Percentiles rank a stretch among this genome's conserved stretches.
Evolutionary conservation across 35 echinoderm and acorn worm genomes (phyloP).

Genomic region (Lytechinus variegatus): DNA sequence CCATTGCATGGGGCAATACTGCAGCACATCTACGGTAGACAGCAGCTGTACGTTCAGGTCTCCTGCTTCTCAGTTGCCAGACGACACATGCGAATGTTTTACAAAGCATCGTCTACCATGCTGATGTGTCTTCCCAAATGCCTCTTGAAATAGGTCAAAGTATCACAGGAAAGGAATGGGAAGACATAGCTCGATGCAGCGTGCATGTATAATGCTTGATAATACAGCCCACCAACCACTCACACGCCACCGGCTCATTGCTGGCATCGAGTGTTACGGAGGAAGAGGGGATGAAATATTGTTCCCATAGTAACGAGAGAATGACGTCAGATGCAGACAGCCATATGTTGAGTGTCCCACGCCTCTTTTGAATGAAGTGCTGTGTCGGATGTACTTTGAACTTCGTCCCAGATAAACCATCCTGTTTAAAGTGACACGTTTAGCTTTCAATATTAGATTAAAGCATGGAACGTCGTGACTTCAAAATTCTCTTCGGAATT

Average conservation of each 20-base stretch:
- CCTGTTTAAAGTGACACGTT: conserved; percentile 11
- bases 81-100: neutral
- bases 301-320: conserved; percentile 24
- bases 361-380: conserved; percentile 7
- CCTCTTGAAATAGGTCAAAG: conserved; percentile 6
- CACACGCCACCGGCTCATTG: neutral
- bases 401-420: conserved; percentile 12
- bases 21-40: neutral
- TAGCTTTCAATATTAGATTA: neutral
- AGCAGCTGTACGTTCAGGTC: neutral
- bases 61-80: neutral
- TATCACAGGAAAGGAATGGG: neutral
- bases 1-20: neutral
- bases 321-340: conserved; percentile 44
- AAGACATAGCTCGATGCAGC: neutral
- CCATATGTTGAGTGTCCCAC: conserved; percentile 50
- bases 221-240: neutral
- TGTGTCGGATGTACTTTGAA: conserved; percentile 41
- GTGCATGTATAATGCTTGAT: neutral
- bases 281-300: neutral
- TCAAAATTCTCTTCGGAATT: no score
- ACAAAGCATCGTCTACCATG: neutral
- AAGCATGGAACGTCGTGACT: neutral
- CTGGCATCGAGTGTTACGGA: neutral
- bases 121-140: conserved; percentile 24